Base-by-base conservation (phyloP, 2,797 vertebrate species). In the Megalops cyprinoides region DNA sequence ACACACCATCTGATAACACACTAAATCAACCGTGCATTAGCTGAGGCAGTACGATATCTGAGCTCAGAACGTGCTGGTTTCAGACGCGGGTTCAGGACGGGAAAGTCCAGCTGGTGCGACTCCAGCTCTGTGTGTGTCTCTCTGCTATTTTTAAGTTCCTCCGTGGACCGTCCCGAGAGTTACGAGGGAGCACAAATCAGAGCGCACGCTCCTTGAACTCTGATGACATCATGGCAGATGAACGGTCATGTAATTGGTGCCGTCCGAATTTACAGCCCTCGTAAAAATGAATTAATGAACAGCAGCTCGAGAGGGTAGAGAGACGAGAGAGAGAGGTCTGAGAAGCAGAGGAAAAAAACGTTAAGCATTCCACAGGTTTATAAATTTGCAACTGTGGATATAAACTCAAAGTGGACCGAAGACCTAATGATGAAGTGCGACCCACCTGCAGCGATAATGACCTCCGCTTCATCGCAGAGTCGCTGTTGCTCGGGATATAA, bases 151-250 rank as follows among this genome's bases (percentile, higher is more conserved):
- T 42, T 42, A 71, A 0, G 67, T 8, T 42, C 6, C 15, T 42
- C 67, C 39, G 71, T 5, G 37, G 37, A 5, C 20, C 42, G 39
- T 44, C 67, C 23, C n/a, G 31, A 62, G 58, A 10, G 58, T 15
- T 62, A 37, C 31, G 34, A 34, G 15, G 14, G 37, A 34, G 31
- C 37, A 65, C 65, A 69, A 42, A 69, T 69, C 67, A 44, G 67
- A 20, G 67, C 37, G n/a, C 37, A 71, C 23, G 44, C 10, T 71
- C 39, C 37, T 39, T 69, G 18, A 39, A 7, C 37, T 37, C 34
- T 14, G 5, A 44, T 71, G 67, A 71, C 67, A 71, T 71, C 34
- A 71, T 71, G 39, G 67, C 39, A 39, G 67, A 71, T 37, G 67
- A 44, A 71, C 20, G 44, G 67, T 39, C 20, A 44, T 42, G 67